Evolutionary conservation across 2,797 vertebrate species (phyloP).

Genomic region (Xenopus petersii): DNA sequence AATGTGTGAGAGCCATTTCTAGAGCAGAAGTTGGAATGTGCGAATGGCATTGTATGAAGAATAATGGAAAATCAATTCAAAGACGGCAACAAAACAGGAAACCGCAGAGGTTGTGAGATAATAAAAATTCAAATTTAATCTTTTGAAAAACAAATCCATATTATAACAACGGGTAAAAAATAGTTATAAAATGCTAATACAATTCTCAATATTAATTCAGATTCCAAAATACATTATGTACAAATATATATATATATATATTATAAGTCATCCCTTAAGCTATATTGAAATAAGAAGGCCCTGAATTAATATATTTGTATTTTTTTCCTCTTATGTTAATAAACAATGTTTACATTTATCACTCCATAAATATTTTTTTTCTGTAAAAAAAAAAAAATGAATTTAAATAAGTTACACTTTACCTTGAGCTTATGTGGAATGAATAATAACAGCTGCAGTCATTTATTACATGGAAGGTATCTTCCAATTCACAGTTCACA

Average conservation of each 20-base stretch:
- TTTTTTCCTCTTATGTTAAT: slow-evolving; percentile 13
- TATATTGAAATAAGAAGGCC: slow-evolving; percentile 32
- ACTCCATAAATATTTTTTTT: slow-evolving; percentile 39
- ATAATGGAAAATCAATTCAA: slow-evolving; percentile 59
- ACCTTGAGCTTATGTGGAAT: slow-evolving; percentile 30
- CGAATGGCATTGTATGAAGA: slow-evolving; percentile 42
- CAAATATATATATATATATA: slow-evolving; percentile 23
- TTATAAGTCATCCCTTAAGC: background rate
- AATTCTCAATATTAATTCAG: slow-evolving; percentile 42
- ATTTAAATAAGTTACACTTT: slow-evolving; percentile 44
- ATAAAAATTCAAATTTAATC: slow-evolving; percentile 65
- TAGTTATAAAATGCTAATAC: slow-evolving; percentile 46
- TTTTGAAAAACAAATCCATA: slow-evolving; percentile 54
- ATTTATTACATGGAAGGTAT: slow-evolving; percentile 32
- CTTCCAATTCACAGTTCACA: slow-evolving; percentile 44
- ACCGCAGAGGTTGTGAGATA: slow-evolving; percentile 56
- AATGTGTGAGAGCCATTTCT: slow-evolving; percentile 18
- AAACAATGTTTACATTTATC: slow-evolving; percentile 26
- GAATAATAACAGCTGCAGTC: slow-evolving; percentile 39
- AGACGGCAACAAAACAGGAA: slow-evolving; percentile 65
- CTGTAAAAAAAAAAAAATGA: background rate
- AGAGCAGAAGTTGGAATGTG: background rate
- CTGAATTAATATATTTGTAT: slow-evolving; percentile 31
- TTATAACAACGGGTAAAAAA: slow-evolving; percentile 26
- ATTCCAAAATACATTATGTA: slow-evolving; percentile 37